Base-by-base conservation (phyloP, 2,113 vertebrate genomes). In the Nannobrachium achirus region DNA sequence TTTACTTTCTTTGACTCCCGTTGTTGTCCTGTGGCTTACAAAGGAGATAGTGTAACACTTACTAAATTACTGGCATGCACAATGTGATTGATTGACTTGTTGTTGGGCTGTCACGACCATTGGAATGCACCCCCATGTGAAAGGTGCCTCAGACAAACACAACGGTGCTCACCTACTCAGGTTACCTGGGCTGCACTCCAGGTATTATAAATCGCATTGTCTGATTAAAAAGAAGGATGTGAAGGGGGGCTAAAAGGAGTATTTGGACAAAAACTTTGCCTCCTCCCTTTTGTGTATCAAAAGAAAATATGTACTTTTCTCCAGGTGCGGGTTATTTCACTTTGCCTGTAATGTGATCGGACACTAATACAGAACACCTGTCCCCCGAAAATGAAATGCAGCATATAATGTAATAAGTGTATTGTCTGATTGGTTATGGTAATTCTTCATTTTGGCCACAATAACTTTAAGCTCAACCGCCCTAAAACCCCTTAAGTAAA, bases 361-460 rank as follows among this genome's bases (percentile, higher is more conserved):
- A 86, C 40, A 46, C 79, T 88, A 91, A 92, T 79, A 62, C 67
- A 86, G 88, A 92, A 85, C 90, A 91, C 82, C 83, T 87, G 90
- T 86, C 33, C 63, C 69, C 46, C 16, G 19, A 77, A 86, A 79
- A 80, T 79, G 60, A 81, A 86, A 84, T 71, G 71, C 71, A 75
- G 78, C 76, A 80, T 79, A 79, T 81, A 86, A 90, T 86, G 71
- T 50, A 88, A 89, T 85, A 87, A 81, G 83, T 80, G 72, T 83
- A 87, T 86, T 91, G 85, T 90, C 85, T 93, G 83, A 92, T 93
- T 91, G 81, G 88, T 85, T 84, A 83, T 86, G 85, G 85, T 86
- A 86, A 91, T 89, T 90, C 63, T 51, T 84, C 73, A 82, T 88
- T n/a, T 92, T 83, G 89, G 80, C 76, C 85, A 83, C 86, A 86